Base-by-base conservation (phyloP, 2,888 invertebrate genomes). In the Melipona beecheii region DNA sequence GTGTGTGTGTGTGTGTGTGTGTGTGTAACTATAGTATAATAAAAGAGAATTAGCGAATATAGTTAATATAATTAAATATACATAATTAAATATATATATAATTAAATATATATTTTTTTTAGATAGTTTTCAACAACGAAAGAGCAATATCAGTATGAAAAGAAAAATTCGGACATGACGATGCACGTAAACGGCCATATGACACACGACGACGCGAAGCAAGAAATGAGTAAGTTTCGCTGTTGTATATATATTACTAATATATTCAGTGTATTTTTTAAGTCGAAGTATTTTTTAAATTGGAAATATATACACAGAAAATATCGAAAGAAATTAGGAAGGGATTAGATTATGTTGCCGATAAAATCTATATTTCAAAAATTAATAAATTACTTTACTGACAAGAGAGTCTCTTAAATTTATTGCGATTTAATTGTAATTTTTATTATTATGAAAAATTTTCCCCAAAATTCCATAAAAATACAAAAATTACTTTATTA, bases 161-260 rank as follows among this genome's bases (percentile, higher is more conserved):
- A 91, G 91, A 87, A 93, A 91, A 92, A 81, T 90, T 85, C 87
- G 87, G 81, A 73, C 83, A 80, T 90, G 85, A 93, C 90, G 92
- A 94, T 93, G 94, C 93, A 93, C 92, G 92, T 94, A 87, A 94
- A 93, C 93, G 94, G 93, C 90, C 92, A 93, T 90, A 91, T 87
- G 81, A 87, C 91, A 83, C 90, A 92, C 86, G 89, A 89, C 88
- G 90, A 89, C 88, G 90, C 91, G 85, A 91, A 90, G 91, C 92
- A 91, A 91, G 93, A 93, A 93, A 93, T 92, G 93, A 93, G 94
- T 93, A 91, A 92, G 92, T 78, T 70, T 49, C 31, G n/a, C 74
- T 62, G n/a, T 50, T 36, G 49, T 5, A 60, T 5, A 64, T 1
- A 21, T 64, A 31, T 64, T 31, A 31, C 19, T 24, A 58, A 31